These are phyloP conservation scores for Heliconius sara DNA, from an alignment of 2,888 invertebrate genomes.

Conservation along the genomic window DNA sequence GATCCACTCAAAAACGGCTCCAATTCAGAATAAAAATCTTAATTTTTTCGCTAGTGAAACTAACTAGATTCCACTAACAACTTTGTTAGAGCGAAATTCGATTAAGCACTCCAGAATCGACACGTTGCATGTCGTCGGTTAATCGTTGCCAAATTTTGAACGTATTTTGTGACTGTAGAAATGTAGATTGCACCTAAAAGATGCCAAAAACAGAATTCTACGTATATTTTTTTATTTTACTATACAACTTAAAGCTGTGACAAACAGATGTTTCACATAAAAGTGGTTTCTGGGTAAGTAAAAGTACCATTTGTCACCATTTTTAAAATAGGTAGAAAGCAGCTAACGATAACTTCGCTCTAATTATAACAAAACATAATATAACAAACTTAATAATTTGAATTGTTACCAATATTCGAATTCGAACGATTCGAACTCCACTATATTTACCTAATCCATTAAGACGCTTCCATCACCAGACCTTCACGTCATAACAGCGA, in stretches of 20 bases:
- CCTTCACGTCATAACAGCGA: constrained; percentile 4
- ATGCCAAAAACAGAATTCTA: background rate
- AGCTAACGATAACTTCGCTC: background rate
- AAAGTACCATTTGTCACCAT: background rate
- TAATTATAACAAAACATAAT: too few species aligned
- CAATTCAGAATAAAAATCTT: background rate
- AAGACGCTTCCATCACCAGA: background rate
- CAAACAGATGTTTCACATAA: background rate
- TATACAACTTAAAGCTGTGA: background rate
- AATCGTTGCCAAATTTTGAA: background rate
- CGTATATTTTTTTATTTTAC: background rate
- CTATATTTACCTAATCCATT: background rate
- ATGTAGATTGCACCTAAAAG: background rate
- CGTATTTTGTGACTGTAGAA: constrained; percentile 4
- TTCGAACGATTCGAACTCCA: background rate
- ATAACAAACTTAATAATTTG: too few species aligned
- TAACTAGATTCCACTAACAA: constrained; percentile 5
- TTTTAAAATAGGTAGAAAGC: background rate
- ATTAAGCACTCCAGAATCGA: constrained; percentile 16
- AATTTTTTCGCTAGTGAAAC: constrained; percentile 9
- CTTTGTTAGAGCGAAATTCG: background rate
- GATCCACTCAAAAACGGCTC: too few species aligned
- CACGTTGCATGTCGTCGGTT: constrained; percentile 1
- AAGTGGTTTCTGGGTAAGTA: background rate
- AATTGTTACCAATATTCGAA: too few species aligned